Evolutionary conservation across 2,797 vertebrate species (phyloP).

Genomic region (Labeo calbasu): DNA sequence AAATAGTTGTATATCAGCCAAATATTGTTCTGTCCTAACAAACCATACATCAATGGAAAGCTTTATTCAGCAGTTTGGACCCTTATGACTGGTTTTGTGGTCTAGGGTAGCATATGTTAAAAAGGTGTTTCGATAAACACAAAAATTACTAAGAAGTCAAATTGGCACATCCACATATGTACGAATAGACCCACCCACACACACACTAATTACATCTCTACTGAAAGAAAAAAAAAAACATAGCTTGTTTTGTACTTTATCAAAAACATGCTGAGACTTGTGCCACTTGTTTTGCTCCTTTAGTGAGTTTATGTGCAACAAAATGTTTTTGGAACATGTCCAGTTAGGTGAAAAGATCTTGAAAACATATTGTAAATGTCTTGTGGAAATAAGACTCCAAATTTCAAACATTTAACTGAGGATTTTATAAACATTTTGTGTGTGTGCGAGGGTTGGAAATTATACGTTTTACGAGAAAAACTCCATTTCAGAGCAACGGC

Average conservation of each 20-base stretch:
- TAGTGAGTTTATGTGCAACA: background rate
- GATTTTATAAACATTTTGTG: background rate
- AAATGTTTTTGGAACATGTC: background rate
- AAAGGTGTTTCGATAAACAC: background rate
- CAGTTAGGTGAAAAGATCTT: background rate
- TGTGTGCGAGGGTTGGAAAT: background rate
- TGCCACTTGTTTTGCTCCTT: slow-evolving; percentile 9
- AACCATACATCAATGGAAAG: too few species aligned
- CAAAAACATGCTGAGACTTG: slow-evolving; percentile 21
- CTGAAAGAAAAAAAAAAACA: background rate
- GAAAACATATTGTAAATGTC: background rate
- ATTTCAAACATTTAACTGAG: background rate
- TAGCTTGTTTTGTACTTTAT: background rate
- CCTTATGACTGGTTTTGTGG: too few species aligned
- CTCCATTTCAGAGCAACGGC: background rate
- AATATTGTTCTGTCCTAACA: too few species aligned
- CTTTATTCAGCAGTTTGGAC: too few species aligned
- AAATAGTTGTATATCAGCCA: too few species aligned
- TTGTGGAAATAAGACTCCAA: background rate
- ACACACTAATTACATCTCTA: background rate
- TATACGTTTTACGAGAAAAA: background rate
- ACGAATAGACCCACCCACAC: background rate
- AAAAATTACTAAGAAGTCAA: background rate
- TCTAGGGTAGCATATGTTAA: background rate
- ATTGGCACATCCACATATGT: background rate